Base-by-base conservation (phyloP, 2,888 invertebrate genomes). In the Parnassius glacialis region DNA sequence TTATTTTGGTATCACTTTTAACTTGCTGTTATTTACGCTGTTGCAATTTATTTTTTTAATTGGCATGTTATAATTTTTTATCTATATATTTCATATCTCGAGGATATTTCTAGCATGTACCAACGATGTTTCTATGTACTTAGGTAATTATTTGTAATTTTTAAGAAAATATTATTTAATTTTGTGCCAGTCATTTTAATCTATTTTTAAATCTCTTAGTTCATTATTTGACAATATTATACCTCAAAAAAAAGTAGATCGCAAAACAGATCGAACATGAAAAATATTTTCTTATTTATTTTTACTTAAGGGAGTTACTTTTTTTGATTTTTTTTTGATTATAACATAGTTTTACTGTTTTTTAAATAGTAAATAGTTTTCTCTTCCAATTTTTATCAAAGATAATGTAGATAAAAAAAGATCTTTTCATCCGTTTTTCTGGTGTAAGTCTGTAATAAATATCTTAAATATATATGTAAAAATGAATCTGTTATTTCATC, bases 61-160 rank as follows among this genome's bases (percentile, higher is more conserved):
- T 34, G 34, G 34, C 34, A 5, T 34, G 34, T 34, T 34, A 34
- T 3, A 34, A 7, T 34, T 34, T 34, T 25, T 34, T 45, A 25
- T 58, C 52, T 20, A 42, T 48, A 34, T 42, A 55, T 55, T 51
- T 55, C 20, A 54, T 54, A 50, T 53, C 13, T n/a, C 41, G 13
- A 16, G 34, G 34, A 7, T 7, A 11, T 57, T 43, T n/a, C 53
- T 42, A 34, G 34, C 5, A 34, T 34, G 7, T 34, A 34, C 10
- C 45, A 57, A 52, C 52, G n/a, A 57, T 34, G 34, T 34, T 34
- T 34, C 34, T 34, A 57, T 41, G 61, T 61, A 61, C 61, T 61
- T 61, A 61, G 56, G 45, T 43, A 56, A 55, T 52, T 56, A 52
- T 60, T 53, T 54, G 25, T 60, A 16, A 13, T 52, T 51, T 56